These are phyloP conservation scores for Heteractis magnifica DNA, from an alignment of 92 coral and sea anemone species.

Conservation along the genomic window DNA sequence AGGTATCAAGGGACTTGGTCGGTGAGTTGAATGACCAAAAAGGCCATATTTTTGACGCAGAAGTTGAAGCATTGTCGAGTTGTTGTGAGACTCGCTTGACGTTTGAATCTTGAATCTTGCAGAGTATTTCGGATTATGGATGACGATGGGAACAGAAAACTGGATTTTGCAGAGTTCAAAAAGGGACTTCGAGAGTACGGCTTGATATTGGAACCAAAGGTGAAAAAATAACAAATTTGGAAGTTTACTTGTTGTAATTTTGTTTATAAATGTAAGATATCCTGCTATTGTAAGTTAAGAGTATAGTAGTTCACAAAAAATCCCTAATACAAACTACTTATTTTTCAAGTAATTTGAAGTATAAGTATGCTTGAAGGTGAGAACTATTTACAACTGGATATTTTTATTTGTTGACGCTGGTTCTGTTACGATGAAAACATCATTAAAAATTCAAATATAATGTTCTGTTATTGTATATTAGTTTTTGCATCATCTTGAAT, in stretches of 20 bases:
- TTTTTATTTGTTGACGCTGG: background rate
- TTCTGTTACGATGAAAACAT: background rate
- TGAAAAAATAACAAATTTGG: background rate
- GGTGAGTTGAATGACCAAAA: slow-evolving; percentile 44
- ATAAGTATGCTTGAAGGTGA: background rate
- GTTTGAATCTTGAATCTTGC: slow-evolving; percentile 3
- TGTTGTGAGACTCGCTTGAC: background rate
- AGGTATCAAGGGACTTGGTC: slow-evolving; percentile 96
- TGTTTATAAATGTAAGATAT: background rate
- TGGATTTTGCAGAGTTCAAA: slow-evolving; percentile 90
- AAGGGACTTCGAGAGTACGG: slow-evolving; percentile 95
- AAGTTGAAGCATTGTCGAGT: background rate
- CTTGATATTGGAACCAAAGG: slow-evolving; percentile 91
- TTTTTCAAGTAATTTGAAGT: background rate
- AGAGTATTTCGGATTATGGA: slow-evolving; percentile 97
- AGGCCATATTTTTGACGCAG: background rate
- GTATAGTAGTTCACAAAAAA: background rate
- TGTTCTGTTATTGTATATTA: background rate
- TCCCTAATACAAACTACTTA: background rate
- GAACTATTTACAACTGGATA: background rate
- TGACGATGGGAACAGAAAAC: slow-evolving; percentile 78
- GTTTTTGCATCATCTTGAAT: background rate
- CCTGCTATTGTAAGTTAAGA: background rate
- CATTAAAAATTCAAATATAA: background rate
- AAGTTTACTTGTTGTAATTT: background rate